Percentiles rank a stretch among this genome's conserved stretches.
Evolutionary conservation across 2,113 vertebrate genomes (phyloP).

Genomic region (Apistogramma diplotaenia): DNA sequence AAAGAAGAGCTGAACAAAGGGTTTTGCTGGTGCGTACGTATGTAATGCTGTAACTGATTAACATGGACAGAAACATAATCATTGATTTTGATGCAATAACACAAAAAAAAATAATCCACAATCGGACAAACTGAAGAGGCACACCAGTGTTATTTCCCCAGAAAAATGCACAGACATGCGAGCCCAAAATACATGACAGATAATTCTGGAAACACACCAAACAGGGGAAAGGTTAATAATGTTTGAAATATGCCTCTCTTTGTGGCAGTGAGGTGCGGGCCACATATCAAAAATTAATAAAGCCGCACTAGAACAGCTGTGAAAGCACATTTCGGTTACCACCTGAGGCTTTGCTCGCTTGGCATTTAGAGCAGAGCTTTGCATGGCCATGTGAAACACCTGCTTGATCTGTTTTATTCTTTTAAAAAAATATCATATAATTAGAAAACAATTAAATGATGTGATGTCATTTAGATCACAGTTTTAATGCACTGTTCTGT

Average conservation of each 20-base stretch:
- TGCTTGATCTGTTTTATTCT: neutral
- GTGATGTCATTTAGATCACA: neutral
- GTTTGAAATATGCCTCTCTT: neutral
- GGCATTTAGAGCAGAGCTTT: neutral
- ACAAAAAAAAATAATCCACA: neutral
- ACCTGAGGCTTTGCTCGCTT: neutral
- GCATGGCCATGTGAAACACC: neutral
- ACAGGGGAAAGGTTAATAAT: neutral
- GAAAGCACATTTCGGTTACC: conserved; percentile 5
- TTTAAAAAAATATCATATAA: neutral
- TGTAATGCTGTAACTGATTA: neutral
- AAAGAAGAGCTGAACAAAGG: neutral
- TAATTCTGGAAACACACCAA: neutral
- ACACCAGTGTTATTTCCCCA: neutral
- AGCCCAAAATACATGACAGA: neutral
- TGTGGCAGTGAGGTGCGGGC: neutral
- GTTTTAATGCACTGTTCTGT: neutral
- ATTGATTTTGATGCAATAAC: neutral
- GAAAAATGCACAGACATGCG: neutral
- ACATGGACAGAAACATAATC: neutral
- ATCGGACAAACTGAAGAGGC: neutral
- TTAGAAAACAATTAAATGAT: neutral
- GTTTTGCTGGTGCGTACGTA: neutral
- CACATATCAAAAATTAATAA: conserved; percentile 5
- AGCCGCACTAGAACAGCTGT: conserved; percentile 8